Percentiles rank a stretch among this genome's conserved stretches.
These are phyloP conservation scores for Andrena hattorfiana DNA, from an alignment of 2,888 invertebrate genomes.

Conservation along the genomic window DNA sequence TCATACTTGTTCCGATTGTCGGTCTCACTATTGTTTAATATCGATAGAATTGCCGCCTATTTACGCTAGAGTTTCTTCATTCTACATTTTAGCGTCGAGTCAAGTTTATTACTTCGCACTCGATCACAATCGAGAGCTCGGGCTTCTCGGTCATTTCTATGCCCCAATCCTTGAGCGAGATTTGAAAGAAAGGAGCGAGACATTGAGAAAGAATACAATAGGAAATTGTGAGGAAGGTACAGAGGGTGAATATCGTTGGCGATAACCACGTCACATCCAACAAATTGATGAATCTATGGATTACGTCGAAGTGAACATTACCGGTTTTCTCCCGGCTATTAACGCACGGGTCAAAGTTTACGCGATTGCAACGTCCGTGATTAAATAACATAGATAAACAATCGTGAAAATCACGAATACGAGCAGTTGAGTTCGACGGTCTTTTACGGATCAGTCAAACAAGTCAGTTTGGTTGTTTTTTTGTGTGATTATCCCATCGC, in stretches of 20 bases:
- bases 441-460: conserved; percentile 14
- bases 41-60: too few relatives aligned
- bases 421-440: conserved; percentile 41
- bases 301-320: conserved; percentile 30
- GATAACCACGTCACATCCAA: not conserved
- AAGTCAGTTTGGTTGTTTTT: not conserved
- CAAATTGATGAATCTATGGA: conserved; percentile 47
- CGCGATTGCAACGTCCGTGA: conserved; percentile 13
- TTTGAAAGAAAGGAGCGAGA: too few relatives aligned
- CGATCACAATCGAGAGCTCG: too few relatives aligned
- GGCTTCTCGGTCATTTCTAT: too few relatives aligned
- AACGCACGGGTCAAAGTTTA: conserved; percentile 38
- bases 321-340: conserved; percentile 9
- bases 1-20: too few relatives aligned
- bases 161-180: too few relatives aligned
- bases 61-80: too few relatives aligned
- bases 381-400: conserved; percentile 22
- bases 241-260: not conserved
- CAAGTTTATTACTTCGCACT: too few relatives aligned
- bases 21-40: too few relatives aligned
- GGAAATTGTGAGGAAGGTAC: too few relatives aligned
- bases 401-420: conserved; percentile 42
- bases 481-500: not conserved
- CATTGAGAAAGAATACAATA: too few relatives aligned
- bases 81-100: too few relatives aligned